Conservation (phyloP, 2,113 vertebrate genomes). For the Prochilodus magdalenae region DNA sequence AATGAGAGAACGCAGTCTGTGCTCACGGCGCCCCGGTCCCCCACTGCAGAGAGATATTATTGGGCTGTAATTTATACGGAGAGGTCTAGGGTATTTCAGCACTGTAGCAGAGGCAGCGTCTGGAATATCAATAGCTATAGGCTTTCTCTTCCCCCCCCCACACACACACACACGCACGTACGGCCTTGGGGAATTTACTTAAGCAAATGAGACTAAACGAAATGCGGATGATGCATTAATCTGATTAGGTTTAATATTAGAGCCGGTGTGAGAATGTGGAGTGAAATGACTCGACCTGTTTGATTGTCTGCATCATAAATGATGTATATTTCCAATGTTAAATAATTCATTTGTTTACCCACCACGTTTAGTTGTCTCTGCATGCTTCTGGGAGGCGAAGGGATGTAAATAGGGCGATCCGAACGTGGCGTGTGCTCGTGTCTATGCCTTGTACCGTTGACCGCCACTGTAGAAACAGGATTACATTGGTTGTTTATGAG, state of each 20-base stretch:
- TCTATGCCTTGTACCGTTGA: background rate
- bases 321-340: background rate
- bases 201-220: conserved; percentile 28
- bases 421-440: background rate
- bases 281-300: conserved; percentile 24
- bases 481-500: background rate
- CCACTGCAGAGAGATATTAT: conserved; percentile 43
- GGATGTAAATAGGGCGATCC: background rate
- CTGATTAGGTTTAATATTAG: conserved; percentile 45
- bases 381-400: background rate
- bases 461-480: no score
- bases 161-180: background rate
- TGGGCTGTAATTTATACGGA: conserved; percentile 53
- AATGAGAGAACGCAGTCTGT: conserved; percentile 37
- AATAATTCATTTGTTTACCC: background rate
- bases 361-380: background rate
- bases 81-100: conserved; percentile 51
- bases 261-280: background rate
- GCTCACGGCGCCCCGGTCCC: conserved; percentile 17
- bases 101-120: conserved; percentile 33
- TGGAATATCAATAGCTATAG: conserved; percentile 54
- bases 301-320: conserved; percentile 5
- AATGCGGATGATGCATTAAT: conserved; percentile 36
- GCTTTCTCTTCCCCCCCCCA: conserved; percentile 3
- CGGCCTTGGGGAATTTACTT: conserved; percentile 37